These are phyloP conservation scores for Leptopilina syphax DNA, from an alignment of 2,888 invertebrate species.

Conservation along the genomic window DNA sequence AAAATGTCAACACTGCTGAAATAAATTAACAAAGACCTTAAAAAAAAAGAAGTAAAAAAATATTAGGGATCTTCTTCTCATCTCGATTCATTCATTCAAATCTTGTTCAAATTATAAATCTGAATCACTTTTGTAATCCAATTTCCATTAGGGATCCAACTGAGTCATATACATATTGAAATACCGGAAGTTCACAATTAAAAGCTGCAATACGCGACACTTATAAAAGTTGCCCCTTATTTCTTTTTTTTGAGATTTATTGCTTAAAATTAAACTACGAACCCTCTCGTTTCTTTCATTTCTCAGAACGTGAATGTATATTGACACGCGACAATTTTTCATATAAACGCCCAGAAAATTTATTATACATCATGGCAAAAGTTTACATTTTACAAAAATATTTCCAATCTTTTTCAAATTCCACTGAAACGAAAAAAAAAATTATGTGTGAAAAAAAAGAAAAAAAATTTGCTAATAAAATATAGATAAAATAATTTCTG, in stretches of 20 bases:
- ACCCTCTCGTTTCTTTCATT: slow-evolving; percentile 10
- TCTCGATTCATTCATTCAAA: neutral
- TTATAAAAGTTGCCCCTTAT: neutral
- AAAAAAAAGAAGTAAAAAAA: neutral
- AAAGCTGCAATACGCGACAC: slow-evolving; percentile 23
- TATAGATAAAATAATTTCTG: no score
- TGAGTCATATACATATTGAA: slow-evolving; percentile 13
- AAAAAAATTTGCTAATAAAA: no score
- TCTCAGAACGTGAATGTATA: slow-evolving; percentile 21
- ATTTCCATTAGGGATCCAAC: slow-evolving; percentile 22
- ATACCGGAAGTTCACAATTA: slow-evolving; percentile 39
- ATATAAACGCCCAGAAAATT: neutral
- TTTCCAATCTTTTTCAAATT: no score
- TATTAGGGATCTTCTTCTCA: slow-evolving; percentile 2
- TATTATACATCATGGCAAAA: no score
- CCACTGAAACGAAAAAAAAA: no score
- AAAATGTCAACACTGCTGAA: neutral
- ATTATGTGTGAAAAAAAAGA: no score
- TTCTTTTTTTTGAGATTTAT: slow-evolving; percentile 17
- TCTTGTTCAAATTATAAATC: slow-evolving; percentile 19
- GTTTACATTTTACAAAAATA: no score
- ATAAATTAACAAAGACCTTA: neutral
- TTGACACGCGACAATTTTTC: slow-evolving; percentile 29
- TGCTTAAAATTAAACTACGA: slow-evolving; percentile 26
- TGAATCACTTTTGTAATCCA: slow-evolving; percentile 37